phyloP scores from a whole-genome alignment of 2,113 vertebrate genomes.

The Varanus salvator region DNA sequence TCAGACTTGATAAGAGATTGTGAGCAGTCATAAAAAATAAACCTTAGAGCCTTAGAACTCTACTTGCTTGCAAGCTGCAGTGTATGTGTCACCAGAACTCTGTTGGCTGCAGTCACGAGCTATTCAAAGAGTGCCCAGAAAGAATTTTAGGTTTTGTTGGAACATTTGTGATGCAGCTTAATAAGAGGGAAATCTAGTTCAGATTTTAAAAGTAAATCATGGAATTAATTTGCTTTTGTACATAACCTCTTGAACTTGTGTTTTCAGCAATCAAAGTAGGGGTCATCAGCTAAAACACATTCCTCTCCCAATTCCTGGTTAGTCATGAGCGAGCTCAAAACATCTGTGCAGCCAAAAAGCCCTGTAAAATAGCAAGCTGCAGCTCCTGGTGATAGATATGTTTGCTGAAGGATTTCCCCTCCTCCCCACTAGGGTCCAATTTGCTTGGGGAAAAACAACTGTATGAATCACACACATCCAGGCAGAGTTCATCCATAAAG shows the following conservation, averaged over 20 bases:
- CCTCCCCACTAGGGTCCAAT: conserved; percentile 52
- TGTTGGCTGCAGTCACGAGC: conserved; percentile 58
- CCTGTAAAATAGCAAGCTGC: conserved; percentile 45
- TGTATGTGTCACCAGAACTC: conserved; percentile 44
- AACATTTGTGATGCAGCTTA: conserved; percentile 61
- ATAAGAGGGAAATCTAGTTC: conserved; percentile 66
- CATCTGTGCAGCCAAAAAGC: conserved; percentile 37
- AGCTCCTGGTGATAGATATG: conserved; percentile 58
- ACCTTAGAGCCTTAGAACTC: conserved; percentile 43
- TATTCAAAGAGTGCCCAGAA: conserved; percentile 51
- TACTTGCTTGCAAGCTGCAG: conserved; percentile 24
- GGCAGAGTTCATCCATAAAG: conserved; percentile 69
- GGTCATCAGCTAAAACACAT: conserved; percentile 52
- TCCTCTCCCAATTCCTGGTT: conserved; percentile 32
- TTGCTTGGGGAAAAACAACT: conserved; percentile 63
- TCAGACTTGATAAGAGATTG: conserved; percentile 51
- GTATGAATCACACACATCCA: conserved; percentile 65
- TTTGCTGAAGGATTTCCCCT: conserved; percentile 52
- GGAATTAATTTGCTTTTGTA: conserved; percentile 55
- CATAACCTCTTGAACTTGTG: conserved; percentile 46
- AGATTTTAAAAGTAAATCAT: conserved; percentile 57
- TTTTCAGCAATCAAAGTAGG: conserved; percentile 49
- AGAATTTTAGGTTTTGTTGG: conserved; percentile 54
- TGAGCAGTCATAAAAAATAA: conserved; percentile 57
- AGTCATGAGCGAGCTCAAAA: conserved; percentile 29